phyloP scores from a whole-genome alignment of 2,113 vertebrate species.

The Dipodomys ordii region DNA sequence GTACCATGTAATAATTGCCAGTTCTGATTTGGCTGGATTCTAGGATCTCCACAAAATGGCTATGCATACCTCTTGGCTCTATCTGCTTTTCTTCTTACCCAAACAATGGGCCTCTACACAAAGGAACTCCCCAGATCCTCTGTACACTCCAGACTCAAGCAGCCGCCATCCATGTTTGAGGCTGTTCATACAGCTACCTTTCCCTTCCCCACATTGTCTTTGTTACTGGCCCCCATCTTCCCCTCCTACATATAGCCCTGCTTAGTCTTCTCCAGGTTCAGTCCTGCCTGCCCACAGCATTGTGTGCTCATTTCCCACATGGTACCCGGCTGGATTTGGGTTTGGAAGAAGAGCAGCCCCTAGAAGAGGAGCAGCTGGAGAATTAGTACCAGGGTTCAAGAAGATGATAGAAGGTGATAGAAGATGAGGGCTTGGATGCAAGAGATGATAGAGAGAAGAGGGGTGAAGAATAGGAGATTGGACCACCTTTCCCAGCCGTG shows the following conservation, averaged over 20 bases:
- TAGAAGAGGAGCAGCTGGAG: neutral
- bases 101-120: neutral
- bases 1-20: neutral
- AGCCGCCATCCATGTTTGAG: neutral
- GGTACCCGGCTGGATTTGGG: neutral
- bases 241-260: neutral
- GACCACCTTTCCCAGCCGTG: neutral
- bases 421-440: neutral
- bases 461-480: neutral
- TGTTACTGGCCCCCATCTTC: neutral
- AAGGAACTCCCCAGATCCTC: neutral
- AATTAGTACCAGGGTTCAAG: neutral
- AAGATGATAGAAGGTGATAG: fast-evolving
- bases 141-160: neutral
- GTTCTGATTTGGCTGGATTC: neutral
- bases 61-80: neutral
- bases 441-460: neutral
- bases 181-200: too few species aligned
- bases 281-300: neutral
- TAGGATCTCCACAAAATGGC: neutral
- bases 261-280: neutral
- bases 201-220: too few species aligned
- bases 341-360: neutral
- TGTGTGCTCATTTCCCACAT: neutral
- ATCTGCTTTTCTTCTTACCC: neutral